phyloP scores from a whole-genome alignment of 2,888 invertebrate species.

The Platycheirus albimanus region DNA sequence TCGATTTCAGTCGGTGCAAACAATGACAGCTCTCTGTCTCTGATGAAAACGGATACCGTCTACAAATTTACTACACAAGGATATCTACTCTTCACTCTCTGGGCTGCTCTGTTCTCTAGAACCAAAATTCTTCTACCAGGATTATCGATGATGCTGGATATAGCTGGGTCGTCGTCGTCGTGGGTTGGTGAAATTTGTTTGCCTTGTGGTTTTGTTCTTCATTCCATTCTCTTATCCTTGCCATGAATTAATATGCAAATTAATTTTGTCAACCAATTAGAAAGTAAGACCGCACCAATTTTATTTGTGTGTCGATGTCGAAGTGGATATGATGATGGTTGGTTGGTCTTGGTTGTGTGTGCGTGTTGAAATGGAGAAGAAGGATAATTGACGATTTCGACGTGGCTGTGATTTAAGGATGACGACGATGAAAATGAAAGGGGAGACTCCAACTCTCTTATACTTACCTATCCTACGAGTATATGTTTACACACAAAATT shows the following conservation, averaged over 20 bases:
- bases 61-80: constrained; percentile 40
- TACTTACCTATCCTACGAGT: too few relatives aligned
- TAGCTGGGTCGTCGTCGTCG: not conserved
- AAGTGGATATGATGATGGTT: too few relatives aligned
- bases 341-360: constrained; percentile 26
- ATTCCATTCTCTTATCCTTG: constrained; percentile 42
- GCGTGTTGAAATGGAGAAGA: constrained; percentile 64
- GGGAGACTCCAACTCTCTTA: not conserved
- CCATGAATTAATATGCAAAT: constrained; percentile 73
- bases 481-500: constrained; percentile 16
- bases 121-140: too few relatives aligned
- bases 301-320: constrained; percentile 26
- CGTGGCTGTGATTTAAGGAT: constrained; percentile 49
- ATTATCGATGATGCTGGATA: constrained; percentile 52
- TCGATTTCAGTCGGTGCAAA: constrained; percentile 65
- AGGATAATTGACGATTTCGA: constrained; percentile 61
- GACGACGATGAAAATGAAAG: not conserved
- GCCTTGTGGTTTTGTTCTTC: constrained; percentile 63
- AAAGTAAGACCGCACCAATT: constrained; percentile 63
- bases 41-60: constrained; percentile 38
- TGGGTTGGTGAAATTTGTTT: constrained; percentile 53
- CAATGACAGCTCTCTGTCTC: constrained; percentile 46
- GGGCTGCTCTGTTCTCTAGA: not conserved
- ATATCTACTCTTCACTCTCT: not conserved
- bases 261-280: constrained; percentile 75